Evolutionary conservation across 2,888 invertebrate genomes (phyloP).

Genomic region (Platypus cylindrus): DNA sequence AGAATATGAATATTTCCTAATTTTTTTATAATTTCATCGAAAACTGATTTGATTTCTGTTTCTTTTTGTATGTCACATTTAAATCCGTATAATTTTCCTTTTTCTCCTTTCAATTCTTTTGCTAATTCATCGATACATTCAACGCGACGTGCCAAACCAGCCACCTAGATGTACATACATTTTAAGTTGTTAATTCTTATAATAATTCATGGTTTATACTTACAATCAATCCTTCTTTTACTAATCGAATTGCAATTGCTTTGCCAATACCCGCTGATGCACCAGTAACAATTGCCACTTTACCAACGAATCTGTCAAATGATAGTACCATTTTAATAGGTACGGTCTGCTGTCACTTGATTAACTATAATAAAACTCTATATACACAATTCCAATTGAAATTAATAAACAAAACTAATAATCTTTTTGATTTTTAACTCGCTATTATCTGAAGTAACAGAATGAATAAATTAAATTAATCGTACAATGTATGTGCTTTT

Average conservation of each 20-base stretch:
- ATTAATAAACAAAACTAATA: no score
- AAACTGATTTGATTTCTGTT: constrained; percentile 20
- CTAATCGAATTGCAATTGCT: constrained; percentile 17
- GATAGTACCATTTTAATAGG: constrained; percentile 16
- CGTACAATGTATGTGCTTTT: no score
- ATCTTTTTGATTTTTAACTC: no score
- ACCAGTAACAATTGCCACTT: constrained; percentile 22
- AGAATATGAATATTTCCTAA: constrained; percentile 23
- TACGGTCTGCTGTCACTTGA: no score
- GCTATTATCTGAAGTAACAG: no score
- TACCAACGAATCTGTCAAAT: constrained; percentile 19
- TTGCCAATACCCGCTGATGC: constrained; percentile 21
- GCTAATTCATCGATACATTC: constrained; percentile 19
- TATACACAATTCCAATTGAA: no score
- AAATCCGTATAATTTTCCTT: constrained; percentile 19
- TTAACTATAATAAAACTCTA: no score
- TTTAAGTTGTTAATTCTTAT: no score
- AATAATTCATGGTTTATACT: no score
- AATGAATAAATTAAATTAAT: no score
- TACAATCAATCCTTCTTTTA: constrained; percentile 19
- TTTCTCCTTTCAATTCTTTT: constrained; percentile 11
- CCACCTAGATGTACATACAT: constrained; percentile 18
- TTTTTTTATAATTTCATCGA: constrained; percentile 20
- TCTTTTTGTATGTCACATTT: constrained; percentile 21
- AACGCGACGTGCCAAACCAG: constrained; percentile 21